A percentile compares a stretch with the other conserved stretches of the same genome.
phyloP scores from a whole-genome alignment of 2,888 invertebrate species.

The Tetrapedia diversipes region DNA sequence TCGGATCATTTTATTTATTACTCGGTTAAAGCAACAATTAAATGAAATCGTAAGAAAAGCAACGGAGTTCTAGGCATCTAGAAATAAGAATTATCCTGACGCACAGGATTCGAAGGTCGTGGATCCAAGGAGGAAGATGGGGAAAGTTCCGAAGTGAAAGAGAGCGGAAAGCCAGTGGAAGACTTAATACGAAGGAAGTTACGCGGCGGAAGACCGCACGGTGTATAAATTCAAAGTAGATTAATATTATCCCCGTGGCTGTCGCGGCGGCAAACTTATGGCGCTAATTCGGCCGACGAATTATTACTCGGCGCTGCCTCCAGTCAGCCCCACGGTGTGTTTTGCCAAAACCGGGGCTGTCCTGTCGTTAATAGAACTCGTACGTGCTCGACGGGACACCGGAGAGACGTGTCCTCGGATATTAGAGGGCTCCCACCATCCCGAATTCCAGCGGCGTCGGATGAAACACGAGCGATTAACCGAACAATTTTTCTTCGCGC shows the following conservation, averaged over 20 bases:
- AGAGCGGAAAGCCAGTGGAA: constrained; percentile 41
- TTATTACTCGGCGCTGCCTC: constrained; percentile 80
- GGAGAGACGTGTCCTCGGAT: constrained; percentile 45
- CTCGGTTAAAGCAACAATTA: too few relatives aligned
- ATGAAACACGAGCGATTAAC: not conserved
- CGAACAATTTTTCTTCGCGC: not conserved
- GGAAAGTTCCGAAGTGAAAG: constrained; percentile 29
- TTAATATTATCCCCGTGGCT: constrained; percentile 82
- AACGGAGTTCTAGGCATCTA: too few relatives aligned
- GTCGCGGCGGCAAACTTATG: constrained; percentile 81
- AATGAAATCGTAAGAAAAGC: too few relatives aligned
- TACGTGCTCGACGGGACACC: constrained; percentile 64
- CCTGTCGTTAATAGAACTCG: constrained; percentile 70
- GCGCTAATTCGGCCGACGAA: constrained; percentile 81
- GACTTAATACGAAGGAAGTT: constrained; percentile 59
- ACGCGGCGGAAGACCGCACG: constrained; percentile 63
- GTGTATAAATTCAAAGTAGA: constrained; percentile 82
- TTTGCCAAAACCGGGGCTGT: constrained; percentile 71
- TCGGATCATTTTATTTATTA: too few relatives aligned
- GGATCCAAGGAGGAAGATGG: not conserved
- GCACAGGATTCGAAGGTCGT: not conserved
- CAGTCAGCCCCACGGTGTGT: constrained; percentile 73
- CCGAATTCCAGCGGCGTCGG: constrained; percentile 6
- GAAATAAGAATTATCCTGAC: not conserved
- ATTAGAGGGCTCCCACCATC: constrained; percentile 30